phyloP scores from a whole-genome alignment of 1,140 invertebrate species.

The Pseudomyrmex dendroicus region DNA sequence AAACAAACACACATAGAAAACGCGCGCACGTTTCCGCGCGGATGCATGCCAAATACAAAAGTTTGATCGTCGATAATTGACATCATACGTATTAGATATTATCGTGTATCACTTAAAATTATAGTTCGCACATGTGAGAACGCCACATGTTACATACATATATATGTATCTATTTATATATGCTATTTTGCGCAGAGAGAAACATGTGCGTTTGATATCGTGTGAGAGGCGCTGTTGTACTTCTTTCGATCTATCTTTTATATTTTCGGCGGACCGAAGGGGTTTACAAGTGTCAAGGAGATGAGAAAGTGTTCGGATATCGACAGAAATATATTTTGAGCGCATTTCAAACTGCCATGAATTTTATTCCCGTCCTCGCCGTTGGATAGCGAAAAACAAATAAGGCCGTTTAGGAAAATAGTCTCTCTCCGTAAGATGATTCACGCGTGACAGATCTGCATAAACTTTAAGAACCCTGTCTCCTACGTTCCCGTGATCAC shows the following conservation, averaged over 20 bases:
- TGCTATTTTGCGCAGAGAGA: slow-evolving; percentile 1
- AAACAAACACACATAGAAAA: slow-evolving; percentile 57
- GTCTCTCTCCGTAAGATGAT: slow-evolving; percentile 22
- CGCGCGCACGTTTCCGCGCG: neutral
- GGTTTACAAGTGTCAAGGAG: slow-evolving; percentile 28
- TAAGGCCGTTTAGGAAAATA: slow-evolving; percentile 48
- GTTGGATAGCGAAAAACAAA: slow-evolving; percentile 39
- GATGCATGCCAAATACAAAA: neutral
- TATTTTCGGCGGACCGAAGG: slow-evolving; percentile 40
- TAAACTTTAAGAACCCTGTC: slow-evolving; percentile 34
- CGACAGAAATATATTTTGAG: slow-evolving; percentile 53
- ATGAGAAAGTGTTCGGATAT: slow-evolving; percentile 42
- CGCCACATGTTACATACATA: neutral
- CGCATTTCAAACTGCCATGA: slow-evolving; percentile 43
- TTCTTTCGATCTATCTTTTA: slow-evolving; percentile 47
- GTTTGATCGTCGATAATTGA: neutral
- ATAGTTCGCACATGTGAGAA: neutral
- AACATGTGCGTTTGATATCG: slow-evolving; percentile 10
- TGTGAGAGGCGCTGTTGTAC: slow-evolving; percentile 19
- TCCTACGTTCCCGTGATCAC: neutral
- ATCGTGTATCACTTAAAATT: neutral
- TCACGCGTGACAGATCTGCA: slow-evolving; percentile 32
- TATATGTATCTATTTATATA: neutral
- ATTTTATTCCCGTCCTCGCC: slow-evolving; percentile 40
- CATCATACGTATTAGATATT: neutral